Conservation (phyloP, 2,888 invertebrate genomes). For the Pollenia angustigena region DNA sequence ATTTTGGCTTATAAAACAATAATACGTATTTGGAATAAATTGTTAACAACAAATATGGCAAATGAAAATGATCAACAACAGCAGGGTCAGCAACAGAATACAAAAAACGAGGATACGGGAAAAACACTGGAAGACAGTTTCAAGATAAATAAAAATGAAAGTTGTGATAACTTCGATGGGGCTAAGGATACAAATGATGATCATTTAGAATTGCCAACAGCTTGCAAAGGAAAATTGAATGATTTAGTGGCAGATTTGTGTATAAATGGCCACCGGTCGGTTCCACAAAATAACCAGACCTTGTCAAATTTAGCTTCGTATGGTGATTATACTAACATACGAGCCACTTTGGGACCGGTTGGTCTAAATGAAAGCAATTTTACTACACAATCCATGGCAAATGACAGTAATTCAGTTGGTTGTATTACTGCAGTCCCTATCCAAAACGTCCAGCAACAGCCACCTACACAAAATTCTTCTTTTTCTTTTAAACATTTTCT, state of each 20-base stretch:
- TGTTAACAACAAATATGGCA: conserved; percentile 77
- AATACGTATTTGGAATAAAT: conserved; percentile 63
- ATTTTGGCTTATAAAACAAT: conserved; percentile 62
- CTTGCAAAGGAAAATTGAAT: conserved; percentile 75
- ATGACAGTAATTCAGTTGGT: conserved; percentile 6
- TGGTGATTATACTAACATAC: conserved; percentile 79
- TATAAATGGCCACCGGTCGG: conserved; percentile 74
- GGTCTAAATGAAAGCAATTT: conserved; percentile 46
- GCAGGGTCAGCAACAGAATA: conserved; percentile 67
- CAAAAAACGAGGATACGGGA: conserved; percentile 68
- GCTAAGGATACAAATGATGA: conserved; percentile 23
- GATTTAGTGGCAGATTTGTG: conserved; percentile 80
- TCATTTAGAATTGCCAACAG: conserved; percentile 13
- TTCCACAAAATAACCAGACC: conserved; percentile 25
- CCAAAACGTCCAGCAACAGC: conserved; percentile 63
- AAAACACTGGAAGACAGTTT: conserved; percentile 57
- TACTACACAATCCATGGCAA: conserved; percentile 15
- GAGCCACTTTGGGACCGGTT: conserved; percentile 75
- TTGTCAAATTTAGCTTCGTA: conserved; percentile 49
- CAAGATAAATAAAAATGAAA: conserved; percentile 54
- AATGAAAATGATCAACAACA: conserved; percentile 81
- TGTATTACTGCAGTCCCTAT: conserved; percentile 12
- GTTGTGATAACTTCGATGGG: conserved; percentile 27
- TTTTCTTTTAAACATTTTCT: conserved; percentile 95
- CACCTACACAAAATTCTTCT: conserved; percentile 86